Evolutionary conservation across 2,113 vertebrate species (phyloP).

Genomic region (Proteles cristata): DNA sequence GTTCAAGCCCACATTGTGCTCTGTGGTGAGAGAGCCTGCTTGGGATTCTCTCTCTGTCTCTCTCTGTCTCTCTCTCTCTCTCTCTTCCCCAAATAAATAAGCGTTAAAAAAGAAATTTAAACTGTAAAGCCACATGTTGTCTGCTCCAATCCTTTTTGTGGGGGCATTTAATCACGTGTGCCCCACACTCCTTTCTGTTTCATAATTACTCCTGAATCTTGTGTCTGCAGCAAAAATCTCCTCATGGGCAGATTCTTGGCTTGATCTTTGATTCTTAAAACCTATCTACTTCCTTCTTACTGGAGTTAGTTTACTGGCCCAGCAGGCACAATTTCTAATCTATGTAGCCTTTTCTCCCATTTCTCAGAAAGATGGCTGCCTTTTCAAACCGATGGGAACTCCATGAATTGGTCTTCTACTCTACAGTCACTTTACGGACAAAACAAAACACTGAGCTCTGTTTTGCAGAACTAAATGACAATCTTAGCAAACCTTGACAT

Average conservation of each 20-base stretch:
- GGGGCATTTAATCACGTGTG: neutral
- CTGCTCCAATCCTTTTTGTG: neutral
- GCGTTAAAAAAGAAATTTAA: neutral
- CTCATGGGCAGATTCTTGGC: neutral
- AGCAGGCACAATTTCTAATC: neutral
- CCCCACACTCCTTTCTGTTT: neutral
- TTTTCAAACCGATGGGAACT: neutral
- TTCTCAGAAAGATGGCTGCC: neutral
- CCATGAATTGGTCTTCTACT: neutral
- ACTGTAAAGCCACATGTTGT: neutral
- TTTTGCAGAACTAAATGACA: slow-evolving; percentile 17
- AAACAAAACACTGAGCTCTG: neutral
- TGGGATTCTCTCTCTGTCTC: too few relatives aligned
- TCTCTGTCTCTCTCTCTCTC: too few relatives aligned
- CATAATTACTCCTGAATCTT: neutral
- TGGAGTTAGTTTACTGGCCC: neutral
- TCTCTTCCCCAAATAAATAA: too few relatives aligned
- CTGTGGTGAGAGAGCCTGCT: too few relatives aligned
- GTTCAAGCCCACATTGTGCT: too few relatives aligned
- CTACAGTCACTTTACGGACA: neutral
- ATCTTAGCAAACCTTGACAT: slow-evolving; percentile 1
- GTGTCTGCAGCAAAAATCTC: neutral
- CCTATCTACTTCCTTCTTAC: neutral
- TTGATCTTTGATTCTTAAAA: neutral
- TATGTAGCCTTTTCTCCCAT: neutral